phyloP scores from a whole-genome alignment of 2,797 vertebrate species.

The Dicrostonyx torquatus region DNA sequence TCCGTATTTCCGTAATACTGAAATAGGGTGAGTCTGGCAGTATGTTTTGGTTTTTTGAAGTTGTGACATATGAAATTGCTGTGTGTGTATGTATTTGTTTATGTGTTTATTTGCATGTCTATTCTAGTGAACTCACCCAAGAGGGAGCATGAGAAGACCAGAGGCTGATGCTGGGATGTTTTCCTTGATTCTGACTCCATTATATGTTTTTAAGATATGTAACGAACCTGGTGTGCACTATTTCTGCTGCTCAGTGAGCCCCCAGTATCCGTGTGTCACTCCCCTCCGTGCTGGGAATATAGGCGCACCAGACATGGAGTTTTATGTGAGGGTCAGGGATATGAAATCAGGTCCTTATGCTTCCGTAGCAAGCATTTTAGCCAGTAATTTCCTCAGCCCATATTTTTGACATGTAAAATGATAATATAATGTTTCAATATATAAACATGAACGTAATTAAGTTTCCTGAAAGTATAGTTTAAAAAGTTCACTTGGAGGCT shows the following conservation, averaged over 20 bases:
- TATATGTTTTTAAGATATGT: neutral
- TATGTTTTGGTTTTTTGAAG: neutral
- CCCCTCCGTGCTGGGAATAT: no score
- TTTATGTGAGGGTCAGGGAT: neutral
- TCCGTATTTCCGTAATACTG: neutral
- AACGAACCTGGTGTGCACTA: neutral
- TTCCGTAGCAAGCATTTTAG: neutral
- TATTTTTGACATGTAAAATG: neutral
- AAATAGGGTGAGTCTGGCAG: neutral
- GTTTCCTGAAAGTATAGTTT: neutral
- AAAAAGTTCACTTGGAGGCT: neutral
- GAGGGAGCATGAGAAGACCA: neutral
- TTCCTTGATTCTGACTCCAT: no score
- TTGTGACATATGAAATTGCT: conserved; percentile 1
- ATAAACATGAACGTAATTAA: neutral
- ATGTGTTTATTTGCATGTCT: neutral
- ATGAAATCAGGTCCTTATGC: neutral
- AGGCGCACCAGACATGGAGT: neutral
- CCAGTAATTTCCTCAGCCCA: neutral
- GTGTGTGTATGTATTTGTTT: neutral
- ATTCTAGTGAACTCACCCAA: neutral
- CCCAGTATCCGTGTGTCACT: neutral
- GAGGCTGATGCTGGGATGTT: neutral
- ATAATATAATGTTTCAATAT: neutral
- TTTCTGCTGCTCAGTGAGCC: neutral